These are phyloP conservation scores for Drosophila mimica DNA, from an alignment of 2,888 invertebrate species.

Conservation along the genomic window DNA sequence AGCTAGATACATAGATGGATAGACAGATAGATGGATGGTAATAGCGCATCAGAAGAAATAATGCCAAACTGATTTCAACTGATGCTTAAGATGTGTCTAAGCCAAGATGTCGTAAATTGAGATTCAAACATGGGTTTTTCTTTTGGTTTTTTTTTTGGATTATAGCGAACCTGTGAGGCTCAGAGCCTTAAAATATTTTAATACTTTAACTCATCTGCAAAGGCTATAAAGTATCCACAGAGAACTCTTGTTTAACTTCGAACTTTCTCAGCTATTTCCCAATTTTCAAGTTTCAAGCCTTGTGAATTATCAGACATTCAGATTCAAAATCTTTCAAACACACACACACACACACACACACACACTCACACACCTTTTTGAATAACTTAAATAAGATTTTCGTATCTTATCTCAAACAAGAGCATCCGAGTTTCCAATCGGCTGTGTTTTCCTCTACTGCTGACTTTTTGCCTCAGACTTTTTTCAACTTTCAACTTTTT, in stretches of 20 bases:
- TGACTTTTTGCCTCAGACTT: conserved; percentile 6
- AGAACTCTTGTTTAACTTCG: no score
- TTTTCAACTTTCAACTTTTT: conserved; percentile 16
- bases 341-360: conserved; percentile 7
- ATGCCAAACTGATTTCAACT: conserved; percentile 13
- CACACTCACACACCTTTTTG: conserved; percentile 9
- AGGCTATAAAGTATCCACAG: background rate
- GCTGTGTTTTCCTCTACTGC: conserved; percentile 4
- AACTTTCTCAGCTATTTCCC: background rate
- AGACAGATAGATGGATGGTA: conserved; percentile 3
- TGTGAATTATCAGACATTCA: background rate
- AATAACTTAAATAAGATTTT: conserved; percentile 12
- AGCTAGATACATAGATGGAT: background rate
- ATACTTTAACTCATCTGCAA: background rate
- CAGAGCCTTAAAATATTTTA: background rate
- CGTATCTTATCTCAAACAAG: conserved; percentile 7
- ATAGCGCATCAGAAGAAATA: background rate
- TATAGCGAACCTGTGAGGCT: background rate
- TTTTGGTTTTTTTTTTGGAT: background rate
- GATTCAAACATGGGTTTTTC: background rate
- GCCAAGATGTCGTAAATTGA: background rate
- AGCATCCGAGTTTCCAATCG: conserved; percentile 17
- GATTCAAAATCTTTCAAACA: background rate
- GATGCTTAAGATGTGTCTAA: background rate
- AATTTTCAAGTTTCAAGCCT: conserved; percentile 1